Base-by-base conservation (phyloP, 2,113 vertebrate genomes). In the Gasterosteus aculeatus region DNA sequence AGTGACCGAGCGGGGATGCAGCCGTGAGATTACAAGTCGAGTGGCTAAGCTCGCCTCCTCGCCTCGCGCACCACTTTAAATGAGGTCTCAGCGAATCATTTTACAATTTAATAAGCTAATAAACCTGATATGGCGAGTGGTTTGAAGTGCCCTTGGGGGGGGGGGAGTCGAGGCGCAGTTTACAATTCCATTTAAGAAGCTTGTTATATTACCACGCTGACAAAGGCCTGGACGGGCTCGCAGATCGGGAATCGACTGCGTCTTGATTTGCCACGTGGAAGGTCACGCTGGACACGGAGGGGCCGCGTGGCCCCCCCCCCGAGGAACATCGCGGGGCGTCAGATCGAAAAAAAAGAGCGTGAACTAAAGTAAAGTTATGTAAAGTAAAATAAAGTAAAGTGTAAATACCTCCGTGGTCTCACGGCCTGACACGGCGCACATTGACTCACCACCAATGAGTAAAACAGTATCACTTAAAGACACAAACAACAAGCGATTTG, bases 101-200 rank as follows among this genome's bases (percentile, higher is more conserved):
- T 86, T 66, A 80, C 73, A 72, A 86, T 89, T 91, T 90, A 88
- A 90, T 89, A 85, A 86, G 81, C 84, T 85, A 90, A 90, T 87
- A 92, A 91, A 91, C 35, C 38, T 77, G 82, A 88, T 88, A 88
- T 78, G 82, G 85, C 79, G 72, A 90, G 78, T 84, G 70, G 67
- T 74, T 90, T 81, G 61, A 39, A 86, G 85, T 78, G 82, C 77
- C 87, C 80, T 89, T 86, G 72, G 79, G 82, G 70, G 75, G 71
- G 75, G 65, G 22, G 22, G 22, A 1, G 22, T 88, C 72, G 77
- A 82, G 75, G 69, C 68, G 42, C 60, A 64, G 86, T 89, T 91
- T 90, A 89, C 73, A 85, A 82, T 87, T 73, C 71, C 31, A 79
- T 91, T 89, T 87, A 88, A 86, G 71, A 72, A 53, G 80, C 87